These are phyloP conservation scores for Bombus huntii DNA, from an alignment of 1,140 invertebrate species.

Conservation along the genomic window DNA sequence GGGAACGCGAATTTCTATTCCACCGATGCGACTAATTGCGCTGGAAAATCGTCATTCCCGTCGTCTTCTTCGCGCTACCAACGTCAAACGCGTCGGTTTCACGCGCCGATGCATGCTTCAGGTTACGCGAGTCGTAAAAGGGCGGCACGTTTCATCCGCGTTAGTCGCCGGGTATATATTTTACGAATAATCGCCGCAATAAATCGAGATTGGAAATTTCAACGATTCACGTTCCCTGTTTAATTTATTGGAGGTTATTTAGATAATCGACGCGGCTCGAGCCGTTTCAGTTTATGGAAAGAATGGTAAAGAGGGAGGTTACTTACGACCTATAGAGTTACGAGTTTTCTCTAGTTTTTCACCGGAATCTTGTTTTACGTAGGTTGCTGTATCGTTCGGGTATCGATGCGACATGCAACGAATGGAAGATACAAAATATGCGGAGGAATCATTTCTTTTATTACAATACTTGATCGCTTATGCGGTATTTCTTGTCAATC, in stretches of 20 bases:
- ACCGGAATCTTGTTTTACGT: background rate
- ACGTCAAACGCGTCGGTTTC: background rate
- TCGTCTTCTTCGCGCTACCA: background rate
- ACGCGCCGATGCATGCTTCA: background rate
- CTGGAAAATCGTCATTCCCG: constrained; percentile 32
- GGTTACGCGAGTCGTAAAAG: background rate
- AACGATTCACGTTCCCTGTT: background rate
- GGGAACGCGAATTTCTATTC: constrained; percentile 63
- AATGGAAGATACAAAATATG: too few relatives aligned
- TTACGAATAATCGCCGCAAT: constrained; percentile 10
- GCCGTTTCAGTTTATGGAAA: background rate
- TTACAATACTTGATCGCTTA: too few relatives aligned
- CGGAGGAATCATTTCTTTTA: too few relatives aligned
- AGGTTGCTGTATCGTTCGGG: background rate
- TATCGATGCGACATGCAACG: background rate
- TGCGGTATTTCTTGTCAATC: background rate
- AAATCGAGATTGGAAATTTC: constrained; percentile 36
- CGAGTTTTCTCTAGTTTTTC: background rate
- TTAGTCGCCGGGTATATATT: background rate
- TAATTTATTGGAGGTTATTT: constrained; percentile 8
- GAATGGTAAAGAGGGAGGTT: background rate
- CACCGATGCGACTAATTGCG: constrained; percentile 35
- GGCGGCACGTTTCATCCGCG: constrained; percentile 30
- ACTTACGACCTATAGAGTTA: background rate
- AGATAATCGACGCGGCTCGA: background rate